Evolutionary conservation across 2,888 invertebrate genomes (phyloP).

Genomic region (Xestia ashworthii): DNA sequence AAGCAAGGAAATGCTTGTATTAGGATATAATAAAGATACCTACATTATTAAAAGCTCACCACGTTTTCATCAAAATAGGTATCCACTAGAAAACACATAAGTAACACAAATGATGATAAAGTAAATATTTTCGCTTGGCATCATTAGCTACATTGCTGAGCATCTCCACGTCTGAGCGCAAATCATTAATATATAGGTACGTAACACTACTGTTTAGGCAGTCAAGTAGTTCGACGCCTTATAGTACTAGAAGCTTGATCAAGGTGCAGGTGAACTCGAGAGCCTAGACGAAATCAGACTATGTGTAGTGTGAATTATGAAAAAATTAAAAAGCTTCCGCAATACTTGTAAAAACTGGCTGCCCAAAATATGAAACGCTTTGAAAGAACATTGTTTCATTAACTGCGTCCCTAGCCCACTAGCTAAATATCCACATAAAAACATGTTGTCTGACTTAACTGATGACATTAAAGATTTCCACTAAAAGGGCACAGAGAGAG

Average conservation of each 20-base stretch:
- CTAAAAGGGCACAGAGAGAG: no score
- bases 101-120: neutral
- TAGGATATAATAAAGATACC: no score
- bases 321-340: neutral
- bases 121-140: constrained; percentile 1
- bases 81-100: neutral
- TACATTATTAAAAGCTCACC: no score
- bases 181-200: neutral
- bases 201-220: neutral
- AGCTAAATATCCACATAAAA: neutral
- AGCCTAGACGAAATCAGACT: neutral
- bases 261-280: neutral
- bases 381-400: neutral
- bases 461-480: neutral
- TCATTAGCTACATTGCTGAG: constrained; percentile 3
- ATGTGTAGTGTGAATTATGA: neutral
- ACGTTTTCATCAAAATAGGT: neutral
- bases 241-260: neutral
- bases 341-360: neutral
- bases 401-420: neutral
- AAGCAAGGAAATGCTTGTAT: no score
- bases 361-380: neutral
- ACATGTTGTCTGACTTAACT: neutral
- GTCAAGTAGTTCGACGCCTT: neutral
- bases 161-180: neutral